phyloP scores from a whole-genome alignment of 2,888 invertebrate species.

The Drosophila melanocephala region DNA sequence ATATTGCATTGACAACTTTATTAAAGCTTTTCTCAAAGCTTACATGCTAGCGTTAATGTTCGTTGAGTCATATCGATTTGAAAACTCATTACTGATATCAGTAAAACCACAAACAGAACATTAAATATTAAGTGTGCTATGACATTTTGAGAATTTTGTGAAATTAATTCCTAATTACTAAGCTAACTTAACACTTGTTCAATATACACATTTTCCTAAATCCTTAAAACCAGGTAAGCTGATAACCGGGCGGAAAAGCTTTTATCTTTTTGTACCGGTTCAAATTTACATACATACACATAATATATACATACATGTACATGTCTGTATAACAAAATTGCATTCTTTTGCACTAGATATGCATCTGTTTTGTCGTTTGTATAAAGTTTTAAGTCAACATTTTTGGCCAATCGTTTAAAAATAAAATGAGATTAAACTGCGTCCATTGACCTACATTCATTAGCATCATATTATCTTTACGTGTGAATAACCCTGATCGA shows the following conservation, averaged over 20 bases:
- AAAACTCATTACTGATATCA: slow-evolving; percentile 7
- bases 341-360: neutral
- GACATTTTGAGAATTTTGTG: neutral
- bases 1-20: slow-evolving; percentile 11
- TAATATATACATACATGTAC: neutral
- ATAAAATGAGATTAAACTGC: slow-evolving; percentile 31
- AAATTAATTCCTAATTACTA: neutral
- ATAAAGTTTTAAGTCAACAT: slow-evolving; percentile 30
- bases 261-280: slow-evolving; percentile 4
- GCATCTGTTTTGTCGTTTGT: slow-evolving; percentile 31
- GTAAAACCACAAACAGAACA: slow-evolving; percentile 5
- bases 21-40: slow-evolving; percentile 56
- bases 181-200: neutral
- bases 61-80: slow-evolving; percentile 12
- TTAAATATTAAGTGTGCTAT: neutral
- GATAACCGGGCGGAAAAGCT: neutral
- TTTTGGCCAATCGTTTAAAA: slow-evolving; percentile 31
- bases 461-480: slow-evolving; percentile 7
- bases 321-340: neutral
- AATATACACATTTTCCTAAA: slow-evolving; percentile 3
- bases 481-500: neutral
- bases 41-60: slow-evolving; percentile 29
- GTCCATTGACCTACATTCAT: slow-evolving; percentile 57
- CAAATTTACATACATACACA: slow-evolving; percentile 1
- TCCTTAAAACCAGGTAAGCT: neutral